A percentile compares a stretch with the other conserved stretches of the same genome.
Evolutionary conservation across 2,113 vertebrate genomes (phyloP).

Genomic region (Calypte anna): DNA sequence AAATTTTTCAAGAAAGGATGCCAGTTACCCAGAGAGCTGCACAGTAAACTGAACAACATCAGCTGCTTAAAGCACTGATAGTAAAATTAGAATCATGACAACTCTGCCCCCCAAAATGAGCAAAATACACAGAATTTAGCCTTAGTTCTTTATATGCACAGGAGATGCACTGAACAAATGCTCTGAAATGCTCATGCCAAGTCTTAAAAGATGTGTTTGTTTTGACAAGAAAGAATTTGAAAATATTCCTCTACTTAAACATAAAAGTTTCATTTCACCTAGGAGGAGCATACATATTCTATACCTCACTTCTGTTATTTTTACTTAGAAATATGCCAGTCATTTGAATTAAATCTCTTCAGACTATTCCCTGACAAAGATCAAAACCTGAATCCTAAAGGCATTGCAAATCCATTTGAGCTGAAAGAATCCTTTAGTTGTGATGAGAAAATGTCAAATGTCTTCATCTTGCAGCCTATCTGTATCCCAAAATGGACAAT

Average conservation of each 20-base stretch:
- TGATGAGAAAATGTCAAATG: not conserved
- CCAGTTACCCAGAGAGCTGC: not conserved
- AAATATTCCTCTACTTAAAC: not conserved
- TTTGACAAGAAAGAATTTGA: not conserved
- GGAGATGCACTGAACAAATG: not conserved
- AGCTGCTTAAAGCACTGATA: not conserved
- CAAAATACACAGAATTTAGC: not conserved
- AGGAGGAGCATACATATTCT: not conserved
- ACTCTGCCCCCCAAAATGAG: not conserved
- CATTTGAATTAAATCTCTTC: not conserved
- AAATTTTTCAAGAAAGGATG: not conserved
- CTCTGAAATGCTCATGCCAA: not conserved
- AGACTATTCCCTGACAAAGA: not conserved
- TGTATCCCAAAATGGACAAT: not conserved
- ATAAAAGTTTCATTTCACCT: not conserved
- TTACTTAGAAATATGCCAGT: not conserved
- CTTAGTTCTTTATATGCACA: not conserved
- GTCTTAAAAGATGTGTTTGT: not conserved
- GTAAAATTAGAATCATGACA: not conserved
- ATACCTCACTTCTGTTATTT: not conserved
- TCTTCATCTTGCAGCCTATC: not conserved
- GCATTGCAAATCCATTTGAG: not conserved
- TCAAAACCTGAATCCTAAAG: not conserved
- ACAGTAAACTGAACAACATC: not conserved
- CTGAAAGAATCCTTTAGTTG: not conserved